Evolutionary conservation across 2,797 vertebrate species (phyloP).

Genomic region (Aplochiton taeniatus): DNA sequence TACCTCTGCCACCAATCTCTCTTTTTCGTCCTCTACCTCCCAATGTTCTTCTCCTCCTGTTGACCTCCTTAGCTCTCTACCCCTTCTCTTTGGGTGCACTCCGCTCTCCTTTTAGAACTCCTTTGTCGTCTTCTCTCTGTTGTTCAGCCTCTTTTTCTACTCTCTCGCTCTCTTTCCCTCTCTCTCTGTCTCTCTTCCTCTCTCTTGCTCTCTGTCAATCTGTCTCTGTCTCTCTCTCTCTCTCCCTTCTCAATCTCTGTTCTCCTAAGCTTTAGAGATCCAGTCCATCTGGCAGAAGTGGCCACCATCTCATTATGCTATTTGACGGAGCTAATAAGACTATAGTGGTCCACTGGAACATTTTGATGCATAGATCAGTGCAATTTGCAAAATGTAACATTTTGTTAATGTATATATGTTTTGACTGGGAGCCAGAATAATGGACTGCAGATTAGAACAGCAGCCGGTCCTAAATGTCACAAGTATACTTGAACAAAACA

Average conservation of each 20-base stretch:
- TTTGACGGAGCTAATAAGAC: conserved; percentile 11
- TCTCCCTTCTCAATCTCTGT: neutral
- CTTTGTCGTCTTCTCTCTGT: neutral
- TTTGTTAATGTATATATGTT: conserved; percentile 5
- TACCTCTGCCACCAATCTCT: neutral
- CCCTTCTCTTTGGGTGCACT: neutral
- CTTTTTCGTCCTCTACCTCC: neutral
- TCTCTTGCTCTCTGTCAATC: too few relatives aligned
- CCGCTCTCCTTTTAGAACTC: neutral
- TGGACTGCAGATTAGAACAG: conserved; percentile 1
- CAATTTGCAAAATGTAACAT: conserved; percentile 17
- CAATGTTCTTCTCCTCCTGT: neutral
- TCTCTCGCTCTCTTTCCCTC: too few relatives aligned
- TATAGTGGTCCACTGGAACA: neutral
- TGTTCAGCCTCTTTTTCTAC: neutral
- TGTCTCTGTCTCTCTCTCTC: neutral
- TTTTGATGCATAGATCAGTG: conserved; percentile 1
- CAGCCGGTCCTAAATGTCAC: conserved; percentile 1
- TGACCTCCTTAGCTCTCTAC: neutral
- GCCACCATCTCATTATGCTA: conserved; percentile 12
- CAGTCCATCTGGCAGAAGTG: conserved; percentile 2
- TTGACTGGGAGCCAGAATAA: neutral
- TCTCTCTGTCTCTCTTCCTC: too few relatives aligned
- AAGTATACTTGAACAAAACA: too few relatives aligned
- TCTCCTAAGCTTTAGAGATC: neutral